Base-by-base conservation (phyloP, 1,140 invertebrate species). In the Pseudomyrmex flavicornis region DNA sequence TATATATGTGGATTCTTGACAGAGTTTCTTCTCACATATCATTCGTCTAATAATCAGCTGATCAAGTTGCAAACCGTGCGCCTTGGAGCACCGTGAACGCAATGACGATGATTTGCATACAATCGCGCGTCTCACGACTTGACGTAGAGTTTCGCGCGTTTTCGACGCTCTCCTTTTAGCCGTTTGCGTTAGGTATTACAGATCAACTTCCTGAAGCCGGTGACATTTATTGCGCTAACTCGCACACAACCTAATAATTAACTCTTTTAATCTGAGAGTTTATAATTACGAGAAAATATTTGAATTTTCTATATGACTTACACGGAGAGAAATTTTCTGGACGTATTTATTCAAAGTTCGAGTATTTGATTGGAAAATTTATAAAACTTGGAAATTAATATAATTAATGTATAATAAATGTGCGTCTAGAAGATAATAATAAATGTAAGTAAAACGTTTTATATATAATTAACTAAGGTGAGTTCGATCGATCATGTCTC, bases 71-170 rank as follows among this genome's bases (percentile, higher is more conserved):
- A 65, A 66, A n/a, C 1, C 46, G 52, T 12, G 35, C 8, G 56
- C 20, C 48, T 74, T 62, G 46, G 59, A 68, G 66, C 84, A 82
- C 61, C 59, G 72, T 66, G 50, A 87, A 80, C 46, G 72, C 56
- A 44, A 62, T 15, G 26, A 54, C 20, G 22, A 7, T 46, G 52
- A 88, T 89, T 89, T 88, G 79, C 88, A 89, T 89, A 89, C 86
- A 89, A 89, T 89, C 70, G 84, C 74, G 70, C 74, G 70, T 82
- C 63, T 44, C 70, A 76, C 69, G 84, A 59, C 59, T 59, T 66
- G 80, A 89, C 84, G 84, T 85, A 89, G 85, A 69, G 84, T 83
- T 88, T 89, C 80, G 68, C 86, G 79, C 88, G 84, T 88, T 89
- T 89, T 54, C 85, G 62, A 50, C 46, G 50, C 68, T 85, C 75